These are phyloP conservation scores for Pilophorus perplexus DNA, from an alignment of 2,888 invertebrate genomes.

Conservation along the genomic window DNA sequence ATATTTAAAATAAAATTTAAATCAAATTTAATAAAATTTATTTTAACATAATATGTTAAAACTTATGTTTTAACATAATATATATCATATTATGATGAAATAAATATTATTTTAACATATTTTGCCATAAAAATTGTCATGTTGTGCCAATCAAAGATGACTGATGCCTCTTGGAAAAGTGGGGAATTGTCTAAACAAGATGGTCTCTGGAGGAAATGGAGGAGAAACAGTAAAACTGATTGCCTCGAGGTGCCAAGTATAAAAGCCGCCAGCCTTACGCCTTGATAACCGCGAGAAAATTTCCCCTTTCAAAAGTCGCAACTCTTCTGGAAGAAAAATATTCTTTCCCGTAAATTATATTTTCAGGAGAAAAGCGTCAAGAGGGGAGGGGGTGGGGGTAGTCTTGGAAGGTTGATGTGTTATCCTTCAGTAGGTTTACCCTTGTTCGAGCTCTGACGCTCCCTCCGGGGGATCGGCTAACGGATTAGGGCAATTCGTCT, in stretches of 20 bases:
- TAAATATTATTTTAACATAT: too few species aligned
- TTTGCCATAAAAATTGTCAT: too few species aligned
- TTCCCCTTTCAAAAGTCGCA: constrained; percentile 24
- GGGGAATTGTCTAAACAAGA: constrained; percentile 26
- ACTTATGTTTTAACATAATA: too few species aligned
- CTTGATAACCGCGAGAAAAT: constrained; percentile 18
- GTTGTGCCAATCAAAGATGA: too few species aligned
- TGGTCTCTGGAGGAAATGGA: constrained; percentile 14
- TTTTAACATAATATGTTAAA: too few species aligned
- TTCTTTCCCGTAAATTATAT: constrained; percentile 38
- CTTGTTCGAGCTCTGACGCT: not conserved
- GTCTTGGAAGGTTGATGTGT: not conserved
- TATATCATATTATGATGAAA: too few species aligned
- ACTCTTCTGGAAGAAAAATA: constrained; percentile 39
- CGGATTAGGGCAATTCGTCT: constrained; percentile 24
- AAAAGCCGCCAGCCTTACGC: too few species aligned
- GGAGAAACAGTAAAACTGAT: constrained; percentile 12
- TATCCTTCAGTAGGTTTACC: not conserved
- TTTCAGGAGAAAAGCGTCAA: too few species aligned
- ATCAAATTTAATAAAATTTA: too few species aligned
- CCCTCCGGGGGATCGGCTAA: not conserved
- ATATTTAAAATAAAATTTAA: too few species aligned
- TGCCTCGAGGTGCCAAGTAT: constrained; percentile 17
- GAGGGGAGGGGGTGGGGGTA: not conserved
- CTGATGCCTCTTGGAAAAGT: too few species aligned